These are phyloP conservation scores for Caradrina clavipalpis DNA, from an alignment of 2,888 invertebrate species.

Conservation along the genomic window DNA sequence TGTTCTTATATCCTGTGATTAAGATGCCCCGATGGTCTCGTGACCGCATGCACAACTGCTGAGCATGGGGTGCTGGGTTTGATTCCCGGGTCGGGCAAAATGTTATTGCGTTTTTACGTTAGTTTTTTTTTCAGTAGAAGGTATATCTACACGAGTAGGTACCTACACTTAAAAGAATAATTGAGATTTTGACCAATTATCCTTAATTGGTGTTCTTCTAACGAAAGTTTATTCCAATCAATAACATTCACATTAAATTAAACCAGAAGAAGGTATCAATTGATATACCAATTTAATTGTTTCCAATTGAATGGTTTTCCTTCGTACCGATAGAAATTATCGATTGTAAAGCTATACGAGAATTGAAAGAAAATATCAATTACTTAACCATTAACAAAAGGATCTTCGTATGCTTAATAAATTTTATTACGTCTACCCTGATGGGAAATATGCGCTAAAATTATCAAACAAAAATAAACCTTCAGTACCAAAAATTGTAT, in stretches of 20 bases:
- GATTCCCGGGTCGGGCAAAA: too few species aligned
- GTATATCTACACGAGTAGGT: too few species aligned
- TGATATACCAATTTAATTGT: constrained; percentile 5
- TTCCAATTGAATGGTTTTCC: constrained; percentile 9
- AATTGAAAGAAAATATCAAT: neutral
- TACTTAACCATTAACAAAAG: neutral
- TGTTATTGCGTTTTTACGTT: too few species aligned
- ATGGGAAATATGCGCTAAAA: neutral
- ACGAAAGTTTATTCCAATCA: neutral
- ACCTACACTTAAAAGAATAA: too few species aligned
- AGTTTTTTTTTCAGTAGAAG: too few species aligned
- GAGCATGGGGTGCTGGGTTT: too few species aligned
- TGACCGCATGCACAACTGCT: too few species aligned
- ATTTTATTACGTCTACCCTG: neutral
- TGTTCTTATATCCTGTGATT: too few species aligned
- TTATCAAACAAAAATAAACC: neutral
- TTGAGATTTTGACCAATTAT: too few species aligned
- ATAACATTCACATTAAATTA: neutral
- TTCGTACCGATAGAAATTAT: neutral
- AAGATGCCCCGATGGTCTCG: too few species aligned
- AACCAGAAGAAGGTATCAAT: neutral
- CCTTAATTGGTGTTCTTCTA: too few species aligned
- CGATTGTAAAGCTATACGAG: neutral
- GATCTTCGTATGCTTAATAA: neutral
- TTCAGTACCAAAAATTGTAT: too few species aligned